phyloP scores from a whole-genome alignment of 2,797 vertebrate genomes.

The Hypotaenidia okinawae region DNA sequence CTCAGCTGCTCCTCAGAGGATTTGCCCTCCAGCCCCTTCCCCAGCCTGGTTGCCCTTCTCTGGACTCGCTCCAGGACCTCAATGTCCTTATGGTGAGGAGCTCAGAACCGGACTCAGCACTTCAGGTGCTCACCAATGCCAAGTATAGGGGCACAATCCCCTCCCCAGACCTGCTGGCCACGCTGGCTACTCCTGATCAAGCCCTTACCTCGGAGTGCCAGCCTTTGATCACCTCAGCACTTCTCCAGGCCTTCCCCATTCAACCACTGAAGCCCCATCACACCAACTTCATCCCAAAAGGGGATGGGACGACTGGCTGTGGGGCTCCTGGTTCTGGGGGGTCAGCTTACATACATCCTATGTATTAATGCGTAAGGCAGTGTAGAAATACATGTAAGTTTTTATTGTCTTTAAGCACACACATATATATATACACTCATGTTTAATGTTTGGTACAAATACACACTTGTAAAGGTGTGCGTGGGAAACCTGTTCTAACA shows the following conservation, averaged over 20 bases:
- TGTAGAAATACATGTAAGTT: background rate
- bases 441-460: background rate
- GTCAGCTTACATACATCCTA: background rate
- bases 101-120: too few relatives aligned
- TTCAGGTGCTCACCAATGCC: too few relatives aligned
- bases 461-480: background rate
- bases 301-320: too few relatives aligned
- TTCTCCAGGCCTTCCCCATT: background rate
- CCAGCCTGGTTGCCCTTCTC: too few relatives aligned
- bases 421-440: background rate
- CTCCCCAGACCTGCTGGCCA: too few relatives aligned
- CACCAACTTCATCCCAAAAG: background rate
- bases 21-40: too few relatives aligned
- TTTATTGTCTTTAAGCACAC: background rate
- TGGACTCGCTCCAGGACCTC: too few relatives aligned
- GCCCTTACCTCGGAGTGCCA: background rate
- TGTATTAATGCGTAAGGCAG: background rate
- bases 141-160: too few relatives aligned
- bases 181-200: too few relatives aligned
- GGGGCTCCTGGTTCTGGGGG: background rate
- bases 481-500: background rate
- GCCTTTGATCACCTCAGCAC: fast-evolving
- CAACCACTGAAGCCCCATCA: background rate
- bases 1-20: too few relatives aligned
- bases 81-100: too few relatives aligned